Evolutionary conservation across 2,888 invertebrate species (phyloP), one percentile per base, ranked within the genome.

Genomic region (Malthinus seriepunctatus): DNA sequence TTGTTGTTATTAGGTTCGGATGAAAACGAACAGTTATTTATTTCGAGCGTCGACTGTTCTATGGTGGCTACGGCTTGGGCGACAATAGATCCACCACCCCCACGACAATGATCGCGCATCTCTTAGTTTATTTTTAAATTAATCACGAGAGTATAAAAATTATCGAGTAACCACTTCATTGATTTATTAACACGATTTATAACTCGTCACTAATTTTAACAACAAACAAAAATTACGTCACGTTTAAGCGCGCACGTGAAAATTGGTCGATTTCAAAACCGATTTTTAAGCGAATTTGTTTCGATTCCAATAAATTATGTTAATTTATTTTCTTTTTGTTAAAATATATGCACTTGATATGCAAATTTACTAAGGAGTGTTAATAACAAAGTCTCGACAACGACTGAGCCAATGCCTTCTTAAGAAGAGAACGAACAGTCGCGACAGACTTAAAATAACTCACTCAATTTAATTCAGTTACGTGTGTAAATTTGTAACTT

Each of bases 31-130:
- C 80, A 74, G 80, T 80, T 53, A 14, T 47, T 58, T 23, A 23
- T 23, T 39, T 61, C 60, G 38, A 35, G 35, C 8, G 45, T 32
- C 42, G 61, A 74, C 52, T 79, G 78, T 64, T 81, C 80, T 62
- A 81, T 73, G 52, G 80, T 78, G 47, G 81, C 80, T 34, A 81
- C 79, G n/a, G 80, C 80, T 8, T 86, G 84, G 61, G 86, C 86
- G 63, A 86, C 86, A 65, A 86, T 80, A 73, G 84, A 81, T 10
- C 14, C 42, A 23, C 61, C 61, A 54, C 57, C 61, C 61, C 54
- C 57, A 8, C 57, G 53, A 38, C 52, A 60, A 34, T 49, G 50
- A 54, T 60, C 60, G 23, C 60, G 60, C 60, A 60, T 60, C 52
- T 23, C 23, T 42, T 35, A 33, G 53, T 56, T 56, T 60, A 56